Evolutionary conservation across 1,140 invertebrate genomes (phyloP), one percentile per base, ranked within the genome.

Genomic region (Helicoverpa armigera): DNA sequence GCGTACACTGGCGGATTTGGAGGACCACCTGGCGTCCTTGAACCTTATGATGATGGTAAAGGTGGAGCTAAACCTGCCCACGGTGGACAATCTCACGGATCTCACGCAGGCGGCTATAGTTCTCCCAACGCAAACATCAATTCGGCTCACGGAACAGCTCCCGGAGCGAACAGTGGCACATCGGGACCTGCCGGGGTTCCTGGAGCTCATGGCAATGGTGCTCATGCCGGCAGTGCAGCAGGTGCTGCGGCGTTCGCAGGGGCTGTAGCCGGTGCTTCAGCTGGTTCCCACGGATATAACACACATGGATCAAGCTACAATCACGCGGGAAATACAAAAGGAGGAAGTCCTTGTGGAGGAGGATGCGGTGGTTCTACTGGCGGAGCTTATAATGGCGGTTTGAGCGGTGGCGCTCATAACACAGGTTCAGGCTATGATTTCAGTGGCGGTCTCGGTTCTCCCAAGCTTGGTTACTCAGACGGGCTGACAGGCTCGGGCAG

Each of bases 1-100:
- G 83, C 87, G 35, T 94, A 94, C 65, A 85, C 90, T 48, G 93
- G 92, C 43, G 90, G 92, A 3, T 94, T 94, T 83, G 91, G 92
- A 63, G 93, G 93, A 60, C 93, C 93, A 69, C 87, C 92, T 31
- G 93, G 93, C 16, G 77, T 93, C 18, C 85, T 94, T 16, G 89
- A 91, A 85, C 90, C 93, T 2, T 89, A 84, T 80, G 92, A 94
- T 61, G 63, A 85, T 78, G 86, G 87, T 31, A 90, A 89, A 83
- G 50, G 81, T 58, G 63, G 75, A 60, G 43, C 51, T 54, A 31
- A 35, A 65, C 65, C 23, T 23, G n/a, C 56, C 7, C n/a, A 13
- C 35, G 43, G 53, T 16, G 48, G 14, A 51, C 74, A 72, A 58
- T 23, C 48, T 43, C 54, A 53, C 35, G 70, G 60, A 60, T 43